Conservation (phyloP, 2,888 invertebrate genomes). For the Platynereis dumerilii region DNA sequence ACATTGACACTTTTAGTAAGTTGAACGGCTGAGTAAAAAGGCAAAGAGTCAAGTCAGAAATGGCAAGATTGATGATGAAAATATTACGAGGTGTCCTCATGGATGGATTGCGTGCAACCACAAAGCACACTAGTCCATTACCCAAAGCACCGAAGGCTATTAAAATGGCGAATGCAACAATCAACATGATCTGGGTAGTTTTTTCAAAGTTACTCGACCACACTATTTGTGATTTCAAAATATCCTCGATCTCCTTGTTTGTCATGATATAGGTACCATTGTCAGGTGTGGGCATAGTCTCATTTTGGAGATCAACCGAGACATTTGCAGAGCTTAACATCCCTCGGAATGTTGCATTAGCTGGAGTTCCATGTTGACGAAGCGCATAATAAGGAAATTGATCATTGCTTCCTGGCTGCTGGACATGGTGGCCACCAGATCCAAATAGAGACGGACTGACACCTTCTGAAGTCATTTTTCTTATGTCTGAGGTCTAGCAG, state of each 20-base stretch:
- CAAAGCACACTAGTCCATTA: slow-evolving; percentile 81
- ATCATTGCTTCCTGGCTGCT: slow-evolving; percentile 53
- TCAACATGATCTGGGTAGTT: slow-evolving; percentile 46
- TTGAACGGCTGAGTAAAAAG: slow-evolving; percentile 90
- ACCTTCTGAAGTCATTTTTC: slow-evolving; percentile 36
- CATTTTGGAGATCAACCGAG: too few species aligned
- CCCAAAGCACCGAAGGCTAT: slow-evolving; percentile 84
- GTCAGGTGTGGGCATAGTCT: too few species aligned
- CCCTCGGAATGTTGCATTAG: too few species aligned
- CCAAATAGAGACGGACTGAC: too few species aligned
- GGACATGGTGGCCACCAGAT: too few species aligned
- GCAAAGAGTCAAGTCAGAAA: slow-evolving; percentile 81
- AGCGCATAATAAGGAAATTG: too few species aligned
- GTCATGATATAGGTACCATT: too few species aligned
- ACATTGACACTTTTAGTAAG: slow-evolving; percentile 72
- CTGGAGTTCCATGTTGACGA: too few species aligned
- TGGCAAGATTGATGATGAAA: slow-evolving; percentile 88
- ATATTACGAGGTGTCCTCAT: slow-evolving; percentile 92
- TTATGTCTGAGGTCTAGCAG: slow-evolving; percentile 84
- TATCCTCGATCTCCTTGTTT: too few species aligned
- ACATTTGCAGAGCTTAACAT: too few species aligned
- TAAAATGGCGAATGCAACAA: slow-evolving; percentile 62
- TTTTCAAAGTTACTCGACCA: slow-evolving; percentile 34
- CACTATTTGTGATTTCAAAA: too few species aligned
- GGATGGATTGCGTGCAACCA: slow-evolving; percentile 81